phyloP scores from a whole-genome alignment of 2,113 vertebrate species.

The Chaetodon trifascialis region DNA sequence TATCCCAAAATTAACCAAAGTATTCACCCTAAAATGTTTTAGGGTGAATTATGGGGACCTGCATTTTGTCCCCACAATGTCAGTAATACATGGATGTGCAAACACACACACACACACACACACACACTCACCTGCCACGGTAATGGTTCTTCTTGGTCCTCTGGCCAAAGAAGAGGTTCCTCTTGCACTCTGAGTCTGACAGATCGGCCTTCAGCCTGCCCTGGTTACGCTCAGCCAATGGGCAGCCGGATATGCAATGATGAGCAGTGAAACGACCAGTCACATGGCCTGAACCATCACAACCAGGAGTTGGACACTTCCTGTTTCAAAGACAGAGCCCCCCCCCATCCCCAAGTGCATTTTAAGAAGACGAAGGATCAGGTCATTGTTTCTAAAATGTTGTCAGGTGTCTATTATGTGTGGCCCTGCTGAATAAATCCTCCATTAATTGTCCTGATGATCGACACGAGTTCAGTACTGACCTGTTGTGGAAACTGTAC shows the following conservation, averaged over 20 bases:
- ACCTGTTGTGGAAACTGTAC: slow-evolving; percentile 99
- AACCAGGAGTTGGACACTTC: slow-evolving; percentile 98
- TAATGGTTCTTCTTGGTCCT: slow-evolving; percentile 93
- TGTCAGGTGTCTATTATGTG: neutral
- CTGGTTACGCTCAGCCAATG: slow-evolving; percentile 96
- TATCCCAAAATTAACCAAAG: no score
- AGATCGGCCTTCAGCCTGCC: slow-evolving; percentile 92
- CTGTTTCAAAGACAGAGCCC: slow-evolving; percentile 77
- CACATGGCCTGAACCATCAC: slow-evolving; percentile 96
- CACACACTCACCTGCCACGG: slow-evolving; percentile 89
- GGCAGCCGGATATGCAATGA: slow-evolving; percentile 98
- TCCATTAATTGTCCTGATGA: neutral
- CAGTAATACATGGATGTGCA: no score
- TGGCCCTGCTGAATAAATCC: neutral
- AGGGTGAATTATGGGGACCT: no score
- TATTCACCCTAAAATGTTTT: no score
- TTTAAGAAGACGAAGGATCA: neutral
- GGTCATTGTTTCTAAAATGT: neutral
- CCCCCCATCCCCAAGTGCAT: no score
- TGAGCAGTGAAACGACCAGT: slow-evolving; percentile 98
- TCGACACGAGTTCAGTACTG: slow-evolving; percentile 45
- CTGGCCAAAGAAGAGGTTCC: slow-evolving; percentile 90
- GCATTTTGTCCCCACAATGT: no score
- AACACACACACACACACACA: neutral
- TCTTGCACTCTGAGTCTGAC: slow-evolving; percentile 92